Percentiles rank a stretch among this genome's conserved stretches.
Conservation (phyloP, 2,113 vertebrate species). For the Myotis davidii region DNA sequence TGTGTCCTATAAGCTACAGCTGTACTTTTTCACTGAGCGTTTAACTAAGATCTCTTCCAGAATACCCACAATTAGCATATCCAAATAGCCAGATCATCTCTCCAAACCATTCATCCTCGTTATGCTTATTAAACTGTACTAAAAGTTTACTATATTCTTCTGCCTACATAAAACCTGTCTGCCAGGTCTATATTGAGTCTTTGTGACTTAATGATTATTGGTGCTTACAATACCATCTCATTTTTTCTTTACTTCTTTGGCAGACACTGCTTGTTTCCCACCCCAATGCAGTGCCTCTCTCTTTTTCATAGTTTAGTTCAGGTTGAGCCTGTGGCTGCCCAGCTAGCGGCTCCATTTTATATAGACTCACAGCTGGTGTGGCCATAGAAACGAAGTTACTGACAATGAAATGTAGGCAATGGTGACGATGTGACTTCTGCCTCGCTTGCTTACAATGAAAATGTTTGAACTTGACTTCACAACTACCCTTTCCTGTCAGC, state of each 20-base stretch:
- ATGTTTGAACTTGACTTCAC: neutral
- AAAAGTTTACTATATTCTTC: neutral
- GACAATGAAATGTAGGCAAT: neutral
- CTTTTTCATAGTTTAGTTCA: neutral
- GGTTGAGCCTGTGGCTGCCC: neutral
- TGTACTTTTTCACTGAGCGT: neutral
- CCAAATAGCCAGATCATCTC: slow-evolving; percentile 4
- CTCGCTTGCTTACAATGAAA: neutral
- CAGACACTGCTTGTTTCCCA: neutral
- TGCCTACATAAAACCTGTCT: neutral
- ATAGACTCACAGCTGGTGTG: neutral
- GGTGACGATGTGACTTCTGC: neutral
- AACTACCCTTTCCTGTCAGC: neutral
- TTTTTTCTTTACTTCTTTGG: neutral
- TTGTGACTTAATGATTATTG: neutral
- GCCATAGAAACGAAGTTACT: neutral
- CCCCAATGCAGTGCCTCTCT: neutral
- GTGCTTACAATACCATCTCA: neutral
- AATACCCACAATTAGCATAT: neutral
- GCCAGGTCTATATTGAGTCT: neutral
- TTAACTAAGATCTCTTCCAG: neutral
- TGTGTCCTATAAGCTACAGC: neutral
- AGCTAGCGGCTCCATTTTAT: neutral
- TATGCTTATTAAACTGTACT: neutral
- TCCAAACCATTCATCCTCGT: neutral